These are phyloP conservation scores for Trachythela sp. DNA, from an alignment of 64 coral and sea anemone genomes.

Conservation along the genomic window DNA sequence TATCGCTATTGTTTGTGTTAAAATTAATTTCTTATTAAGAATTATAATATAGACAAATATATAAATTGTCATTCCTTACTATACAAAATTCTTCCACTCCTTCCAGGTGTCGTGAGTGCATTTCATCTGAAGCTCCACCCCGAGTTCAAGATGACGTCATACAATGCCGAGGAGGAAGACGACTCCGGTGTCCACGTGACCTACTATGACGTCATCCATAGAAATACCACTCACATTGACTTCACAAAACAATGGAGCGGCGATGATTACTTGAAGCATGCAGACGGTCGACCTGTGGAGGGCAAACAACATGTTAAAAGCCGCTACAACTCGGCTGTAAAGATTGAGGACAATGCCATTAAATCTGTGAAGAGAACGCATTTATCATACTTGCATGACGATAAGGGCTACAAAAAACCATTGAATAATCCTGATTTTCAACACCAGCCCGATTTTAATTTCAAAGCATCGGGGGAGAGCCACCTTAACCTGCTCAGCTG, in stretches of 20 bases:
- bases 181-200: slow-evolving; percentile 74
- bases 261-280: slow-evolving; percentile 60
- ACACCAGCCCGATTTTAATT: neutral
- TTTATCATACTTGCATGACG: neutral
- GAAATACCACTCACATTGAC: slow-evolving; percentile 45
- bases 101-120: slow-evolving; percentile 60
- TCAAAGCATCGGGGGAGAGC: slow-evolving; percentile 2
- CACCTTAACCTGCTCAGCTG: neutral
- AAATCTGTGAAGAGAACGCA: slow-evolving; percentile 5
- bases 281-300: slow-evolving; percentile 49
- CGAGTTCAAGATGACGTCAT: neutral
- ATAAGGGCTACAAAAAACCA: neutral
- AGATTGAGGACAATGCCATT: slow-evolving; percentile 8
- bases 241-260: slow-evolving; percentile 68
- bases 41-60: no score
- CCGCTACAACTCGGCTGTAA: neutral
- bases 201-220: slow-evolving; percentile 38
- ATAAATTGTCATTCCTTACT: no score
- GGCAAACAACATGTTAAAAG: slow-evolving; percentile 42
- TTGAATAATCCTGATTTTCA: neutral
- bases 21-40: no score
- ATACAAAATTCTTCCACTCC: neutral
- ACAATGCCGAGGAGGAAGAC: slow-evolving; percentile 55
- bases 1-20: no score
- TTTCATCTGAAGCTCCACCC: slow-evolving; percentile 60